phyloP scores from a whole-genome alignment of 2,888 invertebrate species.

The Cerceris rybyensis region DNA sequence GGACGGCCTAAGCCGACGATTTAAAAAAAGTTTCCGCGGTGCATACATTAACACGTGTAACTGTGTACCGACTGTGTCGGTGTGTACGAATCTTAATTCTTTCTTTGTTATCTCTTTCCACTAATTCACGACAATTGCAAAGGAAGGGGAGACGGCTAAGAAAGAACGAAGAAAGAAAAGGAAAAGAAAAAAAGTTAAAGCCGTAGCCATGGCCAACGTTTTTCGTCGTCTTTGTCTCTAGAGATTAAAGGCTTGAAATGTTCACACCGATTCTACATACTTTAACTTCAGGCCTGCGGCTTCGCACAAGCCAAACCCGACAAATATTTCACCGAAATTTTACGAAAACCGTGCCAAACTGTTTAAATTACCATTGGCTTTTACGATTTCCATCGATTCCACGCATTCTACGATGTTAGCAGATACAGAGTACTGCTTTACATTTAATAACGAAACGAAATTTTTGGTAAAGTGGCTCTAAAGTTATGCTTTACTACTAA shows the following conservation, averaged over 20 bases:
- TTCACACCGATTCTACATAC: constrained; percentile 60
- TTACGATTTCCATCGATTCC: too few relatives aligned
- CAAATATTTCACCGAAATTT: constrained; percentile 30
- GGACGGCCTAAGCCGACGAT: constrained; percentile 52
- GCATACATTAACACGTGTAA: constrained; percentile 72
- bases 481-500: too few relatives aligned
- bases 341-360: constrained; percentile 17
- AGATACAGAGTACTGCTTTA: too few relatives aligned
- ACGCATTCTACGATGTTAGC: too few relatives aligned
- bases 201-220: constrained; percentile 66
- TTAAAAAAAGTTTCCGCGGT: constrained; percentile 60
- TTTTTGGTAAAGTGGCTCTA: too few relatives aligned
- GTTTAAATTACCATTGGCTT: constrained; percentile 6
- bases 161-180: constrained; percentile 29
- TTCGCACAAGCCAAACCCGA: constrained; percentile 18
- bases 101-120: constrained; percentile 77
- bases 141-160: constrained; percentile 37
- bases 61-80: constrained; percentile 50
- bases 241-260: constrained; percentile 76
- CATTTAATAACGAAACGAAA: too few relatives aligned
- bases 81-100: constrained; percentile 76
- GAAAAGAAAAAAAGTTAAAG: constrained; percentile 61
- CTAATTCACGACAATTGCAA: constrained; percentile 69
- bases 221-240: constrained; percentile 73
- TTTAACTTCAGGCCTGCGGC: constrained; percentile 37